These are phyloP conservation scores for Menidia beryllina DNA, from an alignment of 2,113 vertebrate genomes.

Conservation along the genomic window DNA sequence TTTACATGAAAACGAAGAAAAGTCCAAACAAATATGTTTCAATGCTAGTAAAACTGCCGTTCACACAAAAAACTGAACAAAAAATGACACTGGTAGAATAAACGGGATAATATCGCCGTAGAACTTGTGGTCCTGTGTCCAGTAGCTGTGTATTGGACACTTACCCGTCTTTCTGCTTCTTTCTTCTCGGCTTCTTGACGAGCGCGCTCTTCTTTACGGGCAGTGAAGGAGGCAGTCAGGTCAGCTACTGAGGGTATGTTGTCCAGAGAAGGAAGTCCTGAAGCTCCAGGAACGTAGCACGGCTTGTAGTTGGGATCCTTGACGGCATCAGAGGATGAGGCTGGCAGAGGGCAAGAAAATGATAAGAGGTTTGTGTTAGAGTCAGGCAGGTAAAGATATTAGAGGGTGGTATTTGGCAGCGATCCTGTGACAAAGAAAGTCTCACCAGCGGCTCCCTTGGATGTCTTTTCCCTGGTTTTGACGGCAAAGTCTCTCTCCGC, in stretches of 20 bases:
- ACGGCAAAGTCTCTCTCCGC: slow-evolving; percentile 88
- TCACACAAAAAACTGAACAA: background rate
- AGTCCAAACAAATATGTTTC: background rate
- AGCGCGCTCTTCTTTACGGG: slow-evolving; percentile 83
- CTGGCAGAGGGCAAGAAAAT: slow-evolving; percentile 29
- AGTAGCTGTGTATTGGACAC: background rate
- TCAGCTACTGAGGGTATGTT: slow-evolving; percentile 84
- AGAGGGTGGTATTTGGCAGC: background rate
- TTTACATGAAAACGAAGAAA: slow-evolving; percentile 9
- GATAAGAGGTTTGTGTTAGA: background rate
- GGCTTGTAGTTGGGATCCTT: slow-evolving; percentile 76
- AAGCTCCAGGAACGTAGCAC: slow-evolving; percentile 63
- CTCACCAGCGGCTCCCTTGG: slow-evolving; percentile 85
- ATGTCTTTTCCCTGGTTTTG: slow-evolving; percentile 92
- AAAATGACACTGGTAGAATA: too few relatives aligned
- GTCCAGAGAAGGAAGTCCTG: slow-evolving; percentile 72
- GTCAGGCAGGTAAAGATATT: background rate
- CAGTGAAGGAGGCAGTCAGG: slow-evolving; percentile 83
- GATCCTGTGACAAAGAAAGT: background rate
- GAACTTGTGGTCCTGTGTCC: background rate
- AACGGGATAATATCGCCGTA: background rate
- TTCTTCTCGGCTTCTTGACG: slow-evolving; percentile 87
- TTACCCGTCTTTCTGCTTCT: slow-evolving; percentile 84
- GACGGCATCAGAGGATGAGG: slow-evolving; percentile 58
- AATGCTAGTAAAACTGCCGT: background rate